phyloP scores from a whole-genome alignment of 2,113 vertebrate species.

The Steatornis caripensis region DNA sequence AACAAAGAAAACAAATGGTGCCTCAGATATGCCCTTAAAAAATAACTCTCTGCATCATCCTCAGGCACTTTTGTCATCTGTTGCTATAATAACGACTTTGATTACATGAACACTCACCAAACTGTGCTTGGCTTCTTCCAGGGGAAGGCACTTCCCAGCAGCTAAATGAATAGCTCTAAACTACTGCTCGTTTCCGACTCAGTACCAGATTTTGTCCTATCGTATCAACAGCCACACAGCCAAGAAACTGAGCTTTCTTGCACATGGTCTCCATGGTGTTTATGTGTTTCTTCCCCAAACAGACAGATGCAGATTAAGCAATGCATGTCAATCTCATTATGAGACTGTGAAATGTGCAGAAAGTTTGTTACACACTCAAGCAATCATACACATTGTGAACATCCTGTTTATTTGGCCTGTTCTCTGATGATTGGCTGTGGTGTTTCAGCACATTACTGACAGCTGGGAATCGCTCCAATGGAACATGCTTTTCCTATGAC shows the following conservation, averaged over 20 bases:
- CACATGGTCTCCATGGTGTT: slow-evolving; percentile 63
- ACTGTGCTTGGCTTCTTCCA: slow-evolving; percentile 8
- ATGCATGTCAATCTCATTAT: slow-evolving; percentile 73
- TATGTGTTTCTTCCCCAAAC: slow-evolving; percentile 63
- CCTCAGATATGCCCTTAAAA: slow-evolving; percentile 21
- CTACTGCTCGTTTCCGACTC: not conserved
- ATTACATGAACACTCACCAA: not conserved
- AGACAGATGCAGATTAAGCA: slow-evolving; percentile 74
- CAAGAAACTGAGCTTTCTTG: slow-evolving; percentile 32
- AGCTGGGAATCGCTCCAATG: slow-evolving; percentile 88
- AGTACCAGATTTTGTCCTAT: slow-evolving; percentile 48
- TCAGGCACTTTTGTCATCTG: slow-evolving; percentile 32
- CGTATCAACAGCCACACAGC: slow-evolving; percentile 11
- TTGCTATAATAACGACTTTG: slow-evolving; percentile 39
- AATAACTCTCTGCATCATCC: slow-evolving; percentile 9
- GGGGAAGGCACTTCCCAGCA: slow-evolving; percentile 64
- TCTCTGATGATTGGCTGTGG: slow-evolving; percentile 79
- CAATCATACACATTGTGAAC: slow-evolving; percentile 79
- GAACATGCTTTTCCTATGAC: slow-evolving; percentile 96
- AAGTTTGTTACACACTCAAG: slow-evolving; percentile 81
- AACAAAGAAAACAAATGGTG: slow-evolving; percentile 30
- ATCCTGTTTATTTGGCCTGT: slow-evolving; percentile 88
- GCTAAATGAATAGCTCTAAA: slow-evolving; percentile 31
- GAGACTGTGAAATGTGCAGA: slow-evolving; percentile 74
- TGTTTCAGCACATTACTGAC: slow-evolving; percentile 83